These are phyloP conservation scores for Hyppa rectilinea DNA, from an alignment of 2,888 invertebrate genomes.

Conservation along the genomic window DNA sequence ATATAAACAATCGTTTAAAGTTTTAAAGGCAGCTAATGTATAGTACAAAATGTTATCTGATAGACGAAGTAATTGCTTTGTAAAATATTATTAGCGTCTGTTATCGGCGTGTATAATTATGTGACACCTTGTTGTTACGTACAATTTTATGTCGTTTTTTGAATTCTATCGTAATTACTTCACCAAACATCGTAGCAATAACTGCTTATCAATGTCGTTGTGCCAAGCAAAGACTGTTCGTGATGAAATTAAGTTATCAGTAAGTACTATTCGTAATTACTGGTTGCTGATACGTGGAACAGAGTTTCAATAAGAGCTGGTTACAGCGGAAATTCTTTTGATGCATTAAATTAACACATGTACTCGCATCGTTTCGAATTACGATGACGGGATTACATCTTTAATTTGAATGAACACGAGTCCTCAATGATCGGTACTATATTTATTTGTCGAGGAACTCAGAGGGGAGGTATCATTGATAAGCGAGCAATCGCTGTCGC, in stretches of 20 bases:
- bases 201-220: constrained; percentile 54
- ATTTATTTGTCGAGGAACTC: constrained; percentile 28
- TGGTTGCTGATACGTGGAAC: constrained; percentile 50
- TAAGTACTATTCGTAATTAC: constrained; percentile 51
- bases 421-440: constrained; percentile 13
- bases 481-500: constrained; percentile 70
- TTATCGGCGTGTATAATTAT: constrained; percentile 57
- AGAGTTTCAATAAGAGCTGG: constrained; percentile 21
- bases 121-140: constrained; percentile 62
- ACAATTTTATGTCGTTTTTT: constrained; percentile 50
- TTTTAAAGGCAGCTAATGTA: constrained; percentile 33
- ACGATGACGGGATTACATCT: constrained; percentile 21
- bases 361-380: constrained; percentile 36
- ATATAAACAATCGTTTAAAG: constrained; percentile 33
- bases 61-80: constrained; percentile 57
- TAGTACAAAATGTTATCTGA: constrained; percentile 46
- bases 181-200: constrained; percentile 52
- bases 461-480: constrained; percentile 63
- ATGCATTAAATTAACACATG: constrained; percentile 47
- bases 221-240: constrained; percentile 43
- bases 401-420: constrained; percentile 11
- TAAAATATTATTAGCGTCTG: constrained; percentile 50
- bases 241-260: constrained; percentile 57
- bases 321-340: constrained; percentile 15
- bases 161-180: constrained; percentile 59